Base-by-base conservation (phyloP, 2,888 invertebrate genomes). In the Sphecodes monilicornis region DNA sequence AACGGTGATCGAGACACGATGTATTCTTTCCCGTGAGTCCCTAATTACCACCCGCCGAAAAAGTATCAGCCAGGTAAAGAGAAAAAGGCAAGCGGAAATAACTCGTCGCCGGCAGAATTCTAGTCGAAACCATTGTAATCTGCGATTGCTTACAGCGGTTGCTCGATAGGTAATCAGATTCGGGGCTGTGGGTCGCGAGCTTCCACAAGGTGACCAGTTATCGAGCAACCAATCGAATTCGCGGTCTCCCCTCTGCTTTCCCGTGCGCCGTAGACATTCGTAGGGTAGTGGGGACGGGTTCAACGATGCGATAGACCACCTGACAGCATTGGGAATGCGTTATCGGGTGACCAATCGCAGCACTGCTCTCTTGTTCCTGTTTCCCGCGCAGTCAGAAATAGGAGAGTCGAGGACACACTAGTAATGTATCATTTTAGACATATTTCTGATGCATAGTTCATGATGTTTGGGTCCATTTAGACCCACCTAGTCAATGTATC, bases 21-120 rank as follows among this genome's bases (percentile, higher is more conserved):
- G 76, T 90, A 78, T 89, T 85, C 75, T 88, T 85, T 91, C 73
- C 86, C 82, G 89, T 89, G 90, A 90, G 90, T 91, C 66, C 80
- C 78, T 76, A 84, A 85, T 90, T 89, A 82, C 68, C 79, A 80
- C 79, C 54, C 72, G 72, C 77, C 73, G 76, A 71, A 11, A 60
- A 64, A 11, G 16, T 36, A 75, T 50, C 71, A 54, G 41, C 41
- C 80, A 78, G 85, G 78, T 80, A 77, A 84, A 85, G 82, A 84
- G 88, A 82, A 84, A 82, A 90, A 86, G 79, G 84, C 78, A n/a
- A 77, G 71, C 32, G 26, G 57, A 71, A 78, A 46, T 41, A 71
- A 1, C 6, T 46, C 18, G 46, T 6, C 18, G 8, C 5, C 36
- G 8, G 8, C 22, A 22, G 50, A 22, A 50, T 22, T 22, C 8